Evolutionary conservation across 2,113 vertebrate genomes (phyloP), one percentile per base, ranked within the genome.

Genomic region (Hippocampus zosterae): DNA sequence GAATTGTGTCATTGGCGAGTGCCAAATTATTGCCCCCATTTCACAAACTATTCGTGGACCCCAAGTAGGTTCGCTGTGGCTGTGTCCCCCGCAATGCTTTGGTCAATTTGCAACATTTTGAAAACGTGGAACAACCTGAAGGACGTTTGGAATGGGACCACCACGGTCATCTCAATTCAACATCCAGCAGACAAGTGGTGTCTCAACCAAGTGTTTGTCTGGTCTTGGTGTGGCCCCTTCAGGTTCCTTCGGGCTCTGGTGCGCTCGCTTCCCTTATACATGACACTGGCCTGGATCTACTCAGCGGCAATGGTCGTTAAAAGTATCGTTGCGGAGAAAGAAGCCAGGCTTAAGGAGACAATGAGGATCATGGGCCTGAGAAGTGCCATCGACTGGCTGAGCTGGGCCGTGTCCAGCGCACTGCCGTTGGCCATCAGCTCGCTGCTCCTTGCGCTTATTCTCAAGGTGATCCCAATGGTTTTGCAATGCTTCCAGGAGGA

Each of bases 221-320:
- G 44, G 60, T 80, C 42, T 69, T 70, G 68, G 65, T 78, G 2
- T 64, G 69, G 40, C 62, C 65, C 59, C 69, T 55, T 65, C 81
- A 99, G 97, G 90, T 99, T 98, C 84, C 81, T 99, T 59, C 93
- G 93, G 15, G 90, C 94, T 19, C 91, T 97, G 89, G 93, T 93
- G 18, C 85, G 91, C 12, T 96, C 94, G 3, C 91, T 99, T 83
- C 96, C 97, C 1, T 91, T 99, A 27, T 98, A 94, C 88, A 94
- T 98, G 94, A 98, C 94, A 0, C 84, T 98, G 88, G 95, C 96
- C 29, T 99, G 97, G 96, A 96, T 99, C 75, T 98, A 95, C 86
- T 96, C 96, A 0, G 96, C 97, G 85, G 96, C 97, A 63, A 93
- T 97, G 73, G 95, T 96, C 70, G 88, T 98, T 74, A 98, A 99